A percentile compares a stretch with the other conserved stretches of the same genome.
Evolutionary conservation across 2,113 vertebrate genomes (phyloP).

Genomic region (Amazona vittata): DNA sequence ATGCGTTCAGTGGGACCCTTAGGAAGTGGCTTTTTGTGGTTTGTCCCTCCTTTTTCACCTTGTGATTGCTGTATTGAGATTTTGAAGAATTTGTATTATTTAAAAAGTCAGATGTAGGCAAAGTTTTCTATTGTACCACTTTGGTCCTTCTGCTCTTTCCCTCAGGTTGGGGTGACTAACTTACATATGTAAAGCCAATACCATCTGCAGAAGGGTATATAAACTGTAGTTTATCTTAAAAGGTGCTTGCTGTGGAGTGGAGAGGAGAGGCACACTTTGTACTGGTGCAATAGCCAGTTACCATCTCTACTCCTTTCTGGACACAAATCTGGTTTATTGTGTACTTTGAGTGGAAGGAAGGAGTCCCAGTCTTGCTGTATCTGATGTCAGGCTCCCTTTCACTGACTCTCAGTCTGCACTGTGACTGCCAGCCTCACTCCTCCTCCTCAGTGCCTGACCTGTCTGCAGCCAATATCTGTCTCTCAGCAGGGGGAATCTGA

Average conservation of each 20-base stretch:
- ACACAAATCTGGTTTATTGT: fast-evolving
- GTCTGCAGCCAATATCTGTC: slow-evolving; percentile 8
- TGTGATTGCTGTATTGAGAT: neutral
- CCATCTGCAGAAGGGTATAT: neutral
- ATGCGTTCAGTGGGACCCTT: neutral
- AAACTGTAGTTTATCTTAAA: neutral
- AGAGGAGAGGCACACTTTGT: neutral
- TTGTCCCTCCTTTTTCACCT: neutral
- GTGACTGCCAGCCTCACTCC: neutral
- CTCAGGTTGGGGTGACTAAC: neutral
- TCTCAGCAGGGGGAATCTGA: slow-evolving; percentile 43
- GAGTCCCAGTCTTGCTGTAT: neutral
- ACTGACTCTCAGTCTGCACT: neutral
- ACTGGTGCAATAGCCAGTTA: neutral
- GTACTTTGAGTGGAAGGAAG: neutral
- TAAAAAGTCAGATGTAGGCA: neutral
- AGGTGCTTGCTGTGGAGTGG: neutral
- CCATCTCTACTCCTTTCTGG: neutral
- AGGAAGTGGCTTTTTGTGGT: neutral
- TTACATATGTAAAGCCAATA: neutral
- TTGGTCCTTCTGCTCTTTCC: neutral
- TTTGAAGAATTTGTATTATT: neutral
- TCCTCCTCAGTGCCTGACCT: neutral
- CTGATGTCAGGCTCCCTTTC: neutral
- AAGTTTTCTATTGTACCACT: neutral